phyloP scores from a whole-genome alignment of 2,797 vertebrate genomes.

The Epinephelus malabaricus region DNA sequence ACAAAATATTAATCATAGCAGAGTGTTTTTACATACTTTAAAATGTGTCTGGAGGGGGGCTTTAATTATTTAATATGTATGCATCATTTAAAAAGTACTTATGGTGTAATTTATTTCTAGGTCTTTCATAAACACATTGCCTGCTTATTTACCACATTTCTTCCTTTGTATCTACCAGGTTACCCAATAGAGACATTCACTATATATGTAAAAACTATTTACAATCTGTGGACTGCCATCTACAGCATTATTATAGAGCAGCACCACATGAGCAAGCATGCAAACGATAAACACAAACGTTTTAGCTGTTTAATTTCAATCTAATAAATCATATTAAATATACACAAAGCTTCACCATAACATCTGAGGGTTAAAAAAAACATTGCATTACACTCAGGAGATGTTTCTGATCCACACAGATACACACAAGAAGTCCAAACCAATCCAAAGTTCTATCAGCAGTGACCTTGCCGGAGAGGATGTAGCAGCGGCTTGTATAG shows the following conservation, averaged over 20 bases:
- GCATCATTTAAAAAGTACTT: background rate
- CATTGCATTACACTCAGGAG: background rate
- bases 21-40: too few species aligned
- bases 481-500: constrained; percentile 10
- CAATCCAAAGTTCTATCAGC: constrained; percentile 38
- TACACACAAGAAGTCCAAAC: constrained; percentile 35
- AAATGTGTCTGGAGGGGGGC: too few species aligned
- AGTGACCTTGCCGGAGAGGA: constrained; percentile 60
- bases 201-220: background rate
- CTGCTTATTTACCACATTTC: background rate
- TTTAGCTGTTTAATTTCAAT: constrained; percentile 15
- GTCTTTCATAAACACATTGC: background rate
- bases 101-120: background rate
- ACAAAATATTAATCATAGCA: too few species aligned
- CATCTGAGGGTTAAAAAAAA: background rate
- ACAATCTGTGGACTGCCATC: background rate
- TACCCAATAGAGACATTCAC: background rate
- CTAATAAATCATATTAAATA: constrained; percentile 8
- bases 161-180: background rate
- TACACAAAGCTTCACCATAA: constrained; percentile 22
- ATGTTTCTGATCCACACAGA: constrained; percentile 7
- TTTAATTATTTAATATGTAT: background rate
- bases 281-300: background rate
- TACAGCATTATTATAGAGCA: background rate
- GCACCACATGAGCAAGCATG: background rate